phyloP scores from a whole-genome alignment of 2,113 vertebrate species.

The Epinephelus lanceolatus region DNA sequence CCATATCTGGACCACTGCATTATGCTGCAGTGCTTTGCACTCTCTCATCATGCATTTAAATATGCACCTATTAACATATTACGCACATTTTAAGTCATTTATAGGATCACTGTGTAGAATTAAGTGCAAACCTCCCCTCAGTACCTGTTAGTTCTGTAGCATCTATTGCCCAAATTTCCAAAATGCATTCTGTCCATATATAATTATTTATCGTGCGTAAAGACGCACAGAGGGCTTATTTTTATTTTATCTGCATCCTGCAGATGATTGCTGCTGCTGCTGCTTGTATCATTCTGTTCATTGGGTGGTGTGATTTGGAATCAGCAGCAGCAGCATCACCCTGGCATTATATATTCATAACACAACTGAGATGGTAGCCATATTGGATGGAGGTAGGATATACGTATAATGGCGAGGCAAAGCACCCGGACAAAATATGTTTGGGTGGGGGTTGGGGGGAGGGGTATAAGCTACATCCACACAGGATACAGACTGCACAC shows the following conservation, averaged over 20 bases:
- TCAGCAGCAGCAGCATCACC: constrained; percentile 29
- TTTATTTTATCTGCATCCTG: not conserved
- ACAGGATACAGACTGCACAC: constrained; percentile 39
- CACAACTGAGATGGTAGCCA: constrained; percentile 66
- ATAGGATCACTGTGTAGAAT: not conserved
- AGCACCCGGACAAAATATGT: constrained; percentile 62
- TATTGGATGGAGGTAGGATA: constrained; percentile 75
- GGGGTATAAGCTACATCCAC: not conserved
- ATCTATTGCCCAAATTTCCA: not conserved
- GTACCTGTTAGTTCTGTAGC: not conserved
- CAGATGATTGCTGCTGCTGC: constrained; percentile 26
- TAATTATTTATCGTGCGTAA: constrained; percentile 12
- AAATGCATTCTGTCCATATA: not conserved
- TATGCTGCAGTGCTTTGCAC: constrained; percentile 76
- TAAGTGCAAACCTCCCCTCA: not conserved
- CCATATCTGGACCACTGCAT: constrained; percentile 72
- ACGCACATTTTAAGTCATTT: not conserved
- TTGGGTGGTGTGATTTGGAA: constrained; percentile 9
- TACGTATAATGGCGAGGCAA: constrained; percentile 62
- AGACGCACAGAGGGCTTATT: not conserved
- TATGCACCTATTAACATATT: constrained; percentile 1
- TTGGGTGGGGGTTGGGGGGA: constrained; percentile 58
- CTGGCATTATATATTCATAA: constrained; percentile 78
- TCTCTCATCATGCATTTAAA: constrained; percentile 43
- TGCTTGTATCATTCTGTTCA: constrained; percentile 1